Percentiles rank a stretch among this genome's conserved stretches.
Evolutionary conservation across 2,888 invertebrate species (phyloP).

Genomic region (Eumerus sabulonum): DNA sequence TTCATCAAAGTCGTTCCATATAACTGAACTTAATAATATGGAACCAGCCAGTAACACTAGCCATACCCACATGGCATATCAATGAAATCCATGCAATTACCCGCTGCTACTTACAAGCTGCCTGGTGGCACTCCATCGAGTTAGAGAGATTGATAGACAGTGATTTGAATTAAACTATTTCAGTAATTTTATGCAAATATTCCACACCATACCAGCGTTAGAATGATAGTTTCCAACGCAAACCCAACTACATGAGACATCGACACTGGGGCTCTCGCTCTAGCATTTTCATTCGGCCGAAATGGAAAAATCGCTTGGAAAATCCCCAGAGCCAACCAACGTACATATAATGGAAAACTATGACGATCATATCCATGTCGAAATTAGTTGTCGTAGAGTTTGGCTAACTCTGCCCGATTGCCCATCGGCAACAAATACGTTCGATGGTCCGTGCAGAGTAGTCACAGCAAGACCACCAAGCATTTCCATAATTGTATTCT

Average conservation of each 20-base stretch:
- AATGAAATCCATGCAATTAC: conserved; percentile 12
- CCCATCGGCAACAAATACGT: not conserved
- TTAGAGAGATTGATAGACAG: conserved; percentile 47
- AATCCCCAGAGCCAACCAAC: conserved; percentile 33
- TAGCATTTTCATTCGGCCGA: conserved; percentile 5
- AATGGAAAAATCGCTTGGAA: not conserved
- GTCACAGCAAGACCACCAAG: conserved; percentile 31
- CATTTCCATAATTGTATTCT: conserved; percentile 44
- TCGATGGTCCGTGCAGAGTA: conserved; percentile 8
- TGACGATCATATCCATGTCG: conserved; percentile 31
- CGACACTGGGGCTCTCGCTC: conserved; percentile 23
- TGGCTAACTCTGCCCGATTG: conserved; percentile 1
- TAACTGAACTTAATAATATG: conserved; percentile 51
- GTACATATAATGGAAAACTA: conserved; percentile 35
- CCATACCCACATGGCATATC: not conserved
- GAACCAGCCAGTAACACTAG: conserved; percentile 25
- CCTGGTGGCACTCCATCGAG: not conserved
- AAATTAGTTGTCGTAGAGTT: conserved; percentile 54
- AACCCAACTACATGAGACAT: conserved; percentile 38
- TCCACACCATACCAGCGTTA: conserved; percentile 13
- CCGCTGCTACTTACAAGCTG: not conserved
- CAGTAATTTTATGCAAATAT: conserved; percentile 51
- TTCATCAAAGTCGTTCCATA: conserved; percentile 3
- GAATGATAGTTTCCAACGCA: too few relatives aligned
- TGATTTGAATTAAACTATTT: conserved; percentile 48